Evolutionary conservation across 2,797 vertebrate species (phyloP).

Genomic region (Mionectes olivaceus): DNA sequence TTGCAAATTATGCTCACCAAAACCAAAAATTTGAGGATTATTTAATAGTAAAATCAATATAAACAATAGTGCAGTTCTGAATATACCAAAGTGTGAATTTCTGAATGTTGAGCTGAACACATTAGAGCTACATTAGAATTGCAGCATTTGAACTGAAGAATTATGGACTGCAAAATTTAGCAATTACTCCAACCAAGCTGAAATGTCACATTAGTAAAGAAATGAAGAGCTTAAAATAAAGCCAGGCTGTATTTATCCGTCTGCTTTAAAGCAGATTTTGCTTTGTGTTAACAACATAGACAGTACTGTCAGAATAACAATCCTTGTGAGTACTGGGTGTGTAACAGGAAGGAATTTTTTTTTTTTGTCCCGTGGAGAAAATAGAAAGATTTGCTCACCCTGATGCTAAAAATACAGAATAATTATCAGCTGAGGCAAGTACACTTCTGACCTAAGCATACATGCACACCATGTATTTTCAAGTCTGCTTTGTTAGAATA

Average conservation of each 20-base stretch:
- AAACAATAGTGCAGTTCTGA: neutral
- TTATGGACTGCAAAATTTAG: neutral
- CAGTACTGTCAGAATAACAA: slow-evolving; percentile 24
- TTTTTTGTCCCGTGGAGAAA: slow-evolving; percentile 45
- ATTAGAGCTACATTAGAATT: neutral
- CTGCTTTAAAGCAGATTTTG: slow-evolving; percentile 8
- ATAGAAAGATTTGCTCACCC: slow-evolving; percentile 65
- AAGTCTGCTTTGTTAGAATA: neutral
- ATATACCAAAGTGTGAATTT: neutral
- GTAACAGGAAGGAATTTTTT: slow-evolving; percentile 60
- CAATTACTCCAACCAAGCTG: neutral
- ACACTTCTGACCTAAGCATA: slow-evolving; percentile 55
- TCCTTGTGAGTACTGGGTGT: slow-evolving; percentile 49
- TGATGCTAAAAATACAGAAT: slow-evolving; percentile 66
- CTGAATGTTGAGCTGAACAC: neutral
- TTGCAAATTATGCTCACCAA: slow-evolving; percentile 6
- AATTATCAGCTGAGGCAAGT: slow-evolving; percentile 64
- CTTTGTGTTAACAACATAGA: neutral
- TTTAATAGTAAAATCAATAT: slow-evolving; percentile 11
- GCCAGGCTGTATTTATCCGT: neutral
- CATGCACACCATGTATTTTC: slow-evolving; percentile 36
- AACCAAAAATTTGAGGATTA: slow-evolving; percentile 5
- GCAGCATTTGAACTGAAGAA: neutral
- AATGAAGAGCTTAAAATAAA: slow-evolving; percentile 39
- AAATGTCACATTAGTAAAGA: slow-evolving; percentile 25